These are phyloP conservation scores for Chionis minor DNA, from an alignment of 2,113 vertebrate species.

Conservation along the genomic window DNA sequence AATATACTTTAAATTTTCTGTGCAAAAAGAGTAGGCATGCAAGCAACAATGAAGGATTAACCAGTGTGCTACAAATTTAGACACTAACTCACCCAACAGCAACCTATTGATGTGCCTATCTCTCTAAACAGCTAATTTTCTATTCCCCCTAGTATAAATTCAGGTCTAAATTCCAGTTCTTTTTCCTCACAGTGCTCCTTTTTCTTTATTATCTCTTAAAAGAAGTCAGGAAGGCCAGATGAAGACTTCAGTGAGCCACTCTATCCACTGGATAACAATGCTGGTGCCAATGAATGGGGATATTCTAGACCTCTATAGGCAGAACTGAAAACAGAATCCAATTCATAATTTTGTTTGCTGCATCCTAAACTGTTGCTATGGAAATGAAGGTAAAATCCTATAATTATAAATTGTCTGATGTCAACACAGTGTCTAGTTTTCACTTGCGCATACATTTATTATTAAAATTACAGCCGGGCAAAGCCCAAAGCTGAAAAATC, in stretches of 20 bases:
- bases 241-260: neutral
- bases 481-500: neutral
- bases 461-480: neutral
- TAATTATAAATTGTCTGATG: neutral
- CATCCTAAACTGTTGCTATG: neutral
- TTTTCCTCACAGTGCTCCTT: neutral
- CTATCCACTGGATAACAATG: neutral
- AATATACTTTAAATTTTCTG: neutral
- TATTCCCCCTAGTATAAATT: neutral
- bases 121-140: neutral
- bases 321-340: neutral
- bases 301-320: neutral
- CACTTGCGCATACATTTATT: neutral
- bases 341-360: neutral
- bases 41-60: neutral
- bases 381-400: neutral
- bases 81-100: neutral
- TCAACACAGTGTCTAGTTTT: neutral
- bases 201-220: neutral
- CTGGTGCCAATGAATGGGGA: neutral
- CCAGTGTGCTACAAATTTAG: neutral
- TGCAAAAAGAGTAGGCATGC: neutral
- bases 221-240: neutral
- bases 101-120: neutral
- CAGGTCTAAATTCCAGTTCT: neutral